phyloP scores from a whole-genome alignment of 2,797 vertebrate genomes.

The Arctocebus calabarensis region DNA sequence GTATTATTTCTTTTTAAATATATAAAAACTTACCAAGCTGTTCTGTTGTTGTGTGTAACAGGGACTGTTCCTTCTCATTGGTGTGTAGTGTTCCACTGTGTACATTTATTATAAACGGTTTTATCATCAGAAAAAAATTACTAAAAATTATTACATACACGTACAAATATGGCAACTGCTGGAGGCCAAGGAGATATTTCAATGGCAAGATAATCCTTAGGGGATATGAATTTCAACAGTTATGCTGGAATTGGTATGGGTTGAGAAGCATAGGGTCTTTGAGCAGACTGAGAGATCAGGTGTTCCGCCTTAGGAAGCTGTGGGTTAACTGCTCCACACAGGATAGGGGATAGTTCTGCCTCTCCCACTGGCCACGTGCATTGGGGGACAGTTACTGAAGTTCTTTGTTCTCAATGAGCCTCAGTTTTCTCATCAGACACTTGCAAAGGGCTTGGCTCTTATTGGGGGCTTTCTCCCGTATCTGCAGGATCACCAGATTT shows the following conservation, averaged over 20 bases:
- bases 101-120: neutral
- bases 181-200: neutral
- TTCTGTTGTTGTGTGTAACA: neutral
- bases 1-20: slow-evolving; percentile 2
- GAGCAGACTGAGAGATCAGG: neutral
- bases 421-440: neutral
- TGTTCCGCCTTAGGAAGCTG: too few relatives aligned
- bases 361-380: neutral
- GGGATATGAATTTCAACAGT: neutral
- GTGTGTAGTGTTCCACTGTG: neutral
- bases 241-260: rapidly evolving
- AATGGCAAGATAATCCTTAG: neutral
- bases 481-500: neutral
- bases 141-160: neutral
- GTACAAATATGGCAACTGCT: neutral
- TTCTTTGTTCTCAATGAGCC: neutral
- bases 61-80: slow-evolving; percentile 8
- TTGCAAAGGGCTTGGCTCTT: neutral
- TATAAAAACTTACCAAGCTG: neutral
- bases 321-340: neutral
- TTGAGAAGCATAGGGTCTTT: neutral
- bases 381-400: neutral
- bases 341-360: neutral
- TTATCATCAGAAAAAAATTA: neutral
- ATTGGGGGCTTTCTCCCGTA: neutral